Conservation (phyloP, 2,797 vertebrate genomes). For the Scleropages formosus region DNA sequence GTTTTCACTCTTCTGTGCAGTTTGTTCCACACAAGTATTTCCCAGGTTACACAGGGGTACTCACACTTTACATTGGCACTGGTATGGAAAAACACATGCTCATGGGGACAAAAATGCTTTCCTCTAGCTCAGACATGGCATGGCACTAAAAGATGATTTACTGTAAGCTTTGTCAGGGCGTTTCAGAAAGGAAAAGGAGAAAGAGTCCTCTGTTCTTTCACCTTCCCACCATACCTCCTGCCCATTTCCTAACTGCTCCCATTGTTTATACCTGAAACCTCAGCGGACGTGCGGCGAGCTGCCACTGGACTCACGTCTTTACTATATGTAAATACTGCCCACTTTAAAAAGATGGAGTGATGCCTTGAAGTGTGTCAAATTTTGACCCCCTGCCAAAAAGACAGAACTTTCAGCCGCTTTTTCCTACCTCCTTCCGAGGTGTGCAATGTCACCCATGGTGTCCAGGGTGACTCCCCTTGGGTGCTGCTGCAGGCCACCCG, state of each 20-base stretch:
- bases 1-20: no score
- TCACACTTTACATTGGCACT: no score
- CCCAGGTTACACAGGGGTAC: no score
- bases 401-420: background rate
- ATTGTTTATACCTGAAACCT: background rate
- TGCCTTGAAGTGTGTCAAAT: background rate
- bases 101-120: background rate
- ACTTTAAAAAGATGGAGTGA: background rate
- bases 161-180: background rate
- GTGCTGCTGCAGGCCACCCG: conserved; percentile 77
- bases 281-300: no score
- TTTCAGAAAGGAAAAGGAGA: no score
- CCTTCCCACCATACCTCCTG: background rate
- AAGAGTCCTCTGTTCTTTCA: background rate
- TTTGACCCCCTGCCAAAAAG: background rate
- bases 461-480: conserved; percentile 80
- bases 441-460: conserved; percentile 69
- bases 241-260: background rate
- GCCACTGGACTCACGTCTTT: no score
- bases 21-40: no score
- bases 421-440: conserved; percentile 82
- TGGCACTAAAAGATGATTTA: background rate
- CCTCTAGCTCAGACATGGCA: background rate
- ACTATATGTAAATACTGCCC: no score
- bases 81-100: background rate